Evolutionary conservation across 2,888 invertebrate genomes (phyloP).

Genomic region (Nezara viridula): DNA sequence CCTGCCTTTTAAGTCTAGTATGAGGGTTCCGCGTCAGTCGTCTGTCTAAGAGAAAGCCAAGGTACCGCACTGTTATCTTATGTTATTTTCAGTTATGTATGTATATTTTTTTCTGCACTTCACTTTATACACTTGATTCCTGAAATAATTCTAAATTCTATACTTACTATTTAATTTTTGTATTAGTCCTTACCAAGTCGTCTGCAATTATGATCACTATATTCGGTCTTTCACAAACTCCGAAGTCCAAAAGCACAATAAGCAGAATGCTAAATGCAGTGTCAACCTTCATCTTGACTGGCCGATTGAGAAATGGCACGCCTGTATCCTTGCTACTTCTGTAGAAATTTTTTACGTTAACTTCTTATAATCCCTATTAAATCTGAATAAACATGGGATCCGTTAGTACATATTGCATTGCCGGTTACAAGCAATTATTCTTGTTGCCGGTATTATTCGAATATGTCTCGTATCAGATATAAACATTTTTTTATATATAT

Average conservation of each 20-base stretch:
- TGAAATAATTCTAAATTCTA: not conserved
- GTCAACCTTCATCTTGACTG: not conserved
- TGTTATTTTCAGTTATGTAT: no score
- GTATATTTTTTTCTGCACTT: no score
- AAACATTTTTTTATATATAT: no score
- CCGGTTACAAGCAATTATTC: not conserved
- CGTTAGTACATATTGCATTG: not conserved
- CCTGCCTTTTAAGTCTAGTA: no score
- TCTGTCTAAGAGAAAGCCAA: no score
- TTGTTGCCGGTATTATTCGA: no score
- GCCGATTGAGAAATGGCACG: not conserved
- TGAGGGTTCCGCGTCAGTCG: no score
- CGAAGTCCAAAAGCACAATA: not conserved
- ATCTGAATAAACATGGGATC: not conserved
- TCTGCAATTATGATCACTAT: constrained; percentile 69
- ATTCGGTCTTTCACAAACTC: constrained; percentile 66
- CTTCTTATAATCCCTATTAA: not conserved
- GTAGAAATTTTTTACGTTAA: not conserved
- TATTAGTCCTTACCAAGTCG: constrained; percentile 68
- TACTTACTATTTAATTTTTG: not conserved
- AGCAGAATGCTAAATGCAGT: not conserved
- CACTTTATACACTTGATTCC: no score
- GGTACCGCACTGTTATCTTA: no score
- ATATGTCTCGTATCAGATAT: no score
- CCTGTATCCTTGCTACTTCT: not conserved